phyloP scores from a whole-genome alignment of 2,113 vertebrate genomes.

The Clarias gariepinus region DNA sequence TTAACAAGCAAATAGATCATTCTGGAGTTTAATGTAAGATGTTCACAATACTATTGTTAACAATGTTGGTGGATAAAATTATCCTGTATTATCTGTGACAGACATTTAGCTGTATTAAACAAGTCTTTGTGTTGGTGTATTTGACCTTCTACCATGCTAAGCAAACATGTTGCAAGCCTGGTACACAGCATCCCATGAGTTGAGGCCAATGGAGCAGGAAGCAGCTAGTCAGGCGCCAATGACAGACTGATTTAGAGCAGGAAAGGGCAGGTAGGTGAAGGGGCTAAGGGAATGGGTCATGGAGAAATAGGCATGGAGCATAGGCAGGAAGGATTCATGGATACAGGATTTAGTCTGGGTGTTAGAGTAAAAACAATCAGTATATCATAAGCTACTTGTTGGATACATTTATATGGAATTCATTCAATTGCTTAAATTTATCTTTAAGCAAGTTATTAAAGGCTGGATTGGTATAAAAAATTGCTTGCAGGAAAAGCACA shows the following conservation, averaged over 20 bases:
- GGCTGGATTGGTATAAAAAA: not conserved
- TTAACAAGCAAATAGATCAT: no score
- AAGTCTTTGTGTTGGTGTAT: not conserved
- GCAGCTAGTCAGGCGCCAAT: not conserved
- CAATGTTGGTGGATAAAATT: not conserved
- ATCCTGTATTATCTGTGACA: not conserved
- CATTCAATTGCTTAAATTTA: not conserved
- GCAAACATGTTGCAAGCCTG: not conserved
- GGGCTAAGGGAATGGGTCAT: slow-evolving; percentile 22
- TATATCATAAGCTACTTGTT: not conserved
- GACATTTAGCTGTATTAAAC: not conserved
- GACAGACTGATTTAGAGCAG: slow-evolving; percentile 29
- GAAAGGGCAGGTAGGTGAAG: slow-evolving; percentile 10
- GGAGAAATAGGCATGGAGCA: not conserved
- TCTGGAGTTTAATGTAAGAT: no score
- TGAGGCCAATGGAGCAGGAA: slow-evolving; percentile 25
- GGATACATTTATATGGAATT: not conserved
- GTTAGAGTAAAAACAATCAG: not conserved
- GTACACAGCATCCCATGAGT: not conserved
- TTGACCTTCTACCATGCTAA: not conserved
- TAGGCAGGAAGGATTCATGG: not conserved
- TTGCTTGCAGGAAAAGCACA: not conserved
- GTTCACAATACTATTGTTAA: no score
- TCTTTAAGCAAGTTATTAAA: not conserved
- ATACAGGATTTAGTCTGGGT: not conserved